phyloP scores from a whole-genome alignment of 2,888 invertebrate genomes.

The Hydrotaea cyrtoneurina region DNA sequence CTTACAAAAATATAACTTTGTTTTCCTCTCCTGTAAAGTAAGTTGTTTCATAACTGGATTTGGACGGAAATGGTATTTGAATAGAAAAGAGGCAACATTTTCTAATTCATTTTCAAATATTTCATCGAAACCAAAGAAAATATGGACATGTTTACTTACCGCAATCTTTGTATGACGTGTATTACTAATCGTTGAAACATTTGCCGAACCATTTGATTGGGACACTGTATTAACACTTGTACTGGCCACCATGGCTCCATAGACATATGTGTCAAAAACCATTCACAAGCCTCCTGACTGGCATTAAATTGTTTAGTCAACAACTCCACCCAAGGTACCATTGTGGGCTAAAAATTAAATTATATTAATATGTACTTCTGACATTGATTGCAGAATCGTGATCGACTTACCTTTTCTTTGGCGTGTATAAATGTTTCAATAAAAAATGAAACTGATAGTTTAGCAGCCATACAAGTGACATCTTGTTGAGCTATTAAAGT shows the following conservation, averaged over 20 bases:
- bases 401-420: slow-evolving; percentile 94
- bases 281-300: slow-evolving; percentile 93
- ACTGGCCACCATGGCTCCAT: slow-evolving; percentile 97
- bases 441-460: slow-evolving; percentile 95
- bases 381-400: not conserved
- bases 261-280: slow-evolving; percentile 96
- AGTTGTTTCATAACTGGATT: too few relatives aligned
- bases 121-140: not conserved
- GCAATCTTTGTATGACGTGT: slow-evolving; percentile 95
- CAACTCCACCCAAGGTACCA: slow-evolving; percentile 98
- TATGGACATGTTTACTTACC: slow-evolving; percentile 81
- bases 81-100: not conserved
- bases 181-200: slow-evolving; percentile 98
- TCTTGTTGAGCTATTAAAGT: slow-evolving; percentile 90
- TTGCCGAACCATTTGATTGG: slow-evolving; percentile 97
- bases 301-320: slow-evolving; percentile 97
- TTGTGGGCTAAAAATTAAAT: slow-evolving; percentile 86
- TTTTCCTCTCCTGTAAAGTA: too few relatives aligned
- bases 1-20: too few relatives aligned
- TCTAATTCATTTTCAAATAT: not conserved
- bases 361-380: not conserved
- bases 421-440: slow-evolving; percentile 98
- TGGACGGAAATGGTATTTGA: too few relatives aligned
- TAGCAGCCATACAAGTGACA: slow-evolving; percentile 91
- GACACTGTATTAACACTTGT: slow-evolving; percentile 96